phyloP scores from a whole-genome alignment of 2,888 invertebrate species.

The Physocephala rufipes region DNA sequence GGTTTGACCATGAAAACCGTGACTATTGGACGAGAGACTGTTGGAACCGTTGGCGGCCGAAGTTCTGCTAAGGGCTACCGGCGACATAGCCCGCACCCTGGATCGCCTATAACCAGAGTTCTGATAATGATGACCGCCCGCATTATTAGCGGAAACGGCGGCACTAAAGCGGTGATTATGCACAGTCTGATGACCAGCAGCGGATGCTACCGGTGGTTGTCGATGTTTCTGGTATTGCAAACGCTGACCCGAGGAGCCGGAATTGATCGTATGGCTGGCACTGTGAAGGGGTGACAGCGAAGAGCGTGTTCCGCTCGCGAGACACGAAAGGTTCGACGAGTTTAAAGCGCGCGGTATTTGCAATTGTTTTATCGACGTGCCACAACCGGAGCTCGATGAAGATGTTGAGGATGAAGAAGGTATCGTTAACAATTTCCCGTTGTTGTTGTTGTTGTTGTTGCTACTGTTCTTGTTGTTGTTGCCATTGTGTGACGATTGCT shows the following conservation, averaged over 20 bases:
- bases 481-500: conserved; percentile 25
- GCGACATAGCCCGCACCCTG: conserved; percentile 57
- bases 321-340: conserved; percentile 41
- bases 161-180: conserved; percentile 60
- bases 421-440: conserved; percentile 21
- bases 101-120: conserved; percentile 58
- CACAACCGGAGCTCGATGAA: conserved; percentile 27
- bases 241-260: conserved; percentile 50
- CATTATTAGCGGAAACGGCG: conserved; percentile 38
- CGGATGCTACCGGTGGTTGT: conserved; percentile 58
- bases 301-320: conserved; percentile 27
- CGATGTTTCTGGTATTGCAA: conserved; percentile 63
- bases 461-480: conserved; percentile 40
- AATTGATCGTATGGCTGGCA: conserved; percentile 17
- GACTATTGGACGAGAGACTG: conserved; percentile 8
- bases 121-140: conserved; percentile 30
- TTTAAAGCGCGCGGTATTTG: conserved; percentile 35
- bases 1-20: conserved; percentile 44
- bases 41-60: conserved; percentile 22
- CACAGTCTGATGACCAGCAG: conserved; percentile 52
- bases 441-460: conserved; percentile 35
- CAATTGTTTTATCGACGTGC: conserved; percentile 38
- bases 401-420: conserved; percentile 37
- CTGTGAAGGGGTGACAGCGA: conserved; percentile 44
- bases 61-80: conserved; percentile 44